Percentiles rank a stretch among this genome's conserved stretches.
Evolutionary conservation across 2,797 vertebrate species (phyloP).

Genomic region (Phrynocephalus vlangalii): DNA sequence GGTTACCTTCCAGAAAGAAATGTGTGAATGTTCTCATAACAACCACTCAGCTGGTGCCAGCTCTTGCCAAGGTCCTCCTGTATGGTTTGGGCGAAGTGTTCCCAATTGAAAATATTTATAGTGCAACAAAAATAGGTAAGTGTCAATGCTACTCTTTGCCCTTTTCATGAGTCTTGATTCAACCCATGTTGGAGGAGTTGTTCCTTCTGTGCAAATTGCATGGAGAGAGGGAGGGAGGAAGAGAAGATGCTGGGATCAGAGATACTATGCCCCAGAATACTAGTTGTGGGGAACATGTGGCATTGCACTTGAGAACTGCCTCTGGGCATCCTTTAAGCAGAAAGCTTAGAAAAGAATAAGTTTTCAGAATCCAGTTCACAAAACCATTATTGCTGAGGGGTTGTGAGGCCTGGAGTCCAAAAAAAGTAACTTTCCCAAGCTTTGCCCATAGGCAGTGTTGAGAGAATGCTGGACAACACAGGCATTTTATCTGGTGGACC

Average conservation of each 20-base stretch:
- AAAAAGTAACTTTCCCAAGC: too few species aligned
- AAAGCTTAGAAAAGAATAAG: too few species aligned
- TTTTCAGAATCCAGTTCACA: too few species aligned
- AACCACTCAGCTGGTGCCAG: slow-evolving; percentile 96
- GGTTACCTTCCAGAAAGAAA: slow-evolving; percentile 84
- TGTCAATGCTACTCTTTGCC: not conserved
- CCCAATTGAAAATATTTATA: slow-evolving; percentile 98
- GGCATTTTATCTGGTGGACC: not conserved
- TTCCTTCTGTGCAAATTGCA: not conserved
- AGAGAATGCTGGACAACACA: not conserved
- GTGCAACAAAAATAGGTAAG: slow-evolving; percentile 97
- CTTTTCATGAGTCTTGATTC: not conserved
- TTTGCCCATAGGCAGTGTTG: not conserved
- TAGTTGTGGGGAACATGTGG: not conserved
- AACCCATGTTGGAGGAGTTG: not conserved
- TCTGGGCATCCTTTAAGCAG: too few species aligned
- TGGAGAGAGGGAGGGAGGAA: not conserved
- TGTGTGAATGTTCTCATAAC: slow-evolving; percentile 98
- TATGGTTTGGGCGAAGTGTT: slow-evolving; percentile 96
- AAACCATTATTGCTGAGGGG: too few species aligned
- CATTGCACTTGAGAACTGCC: too few species aligned
- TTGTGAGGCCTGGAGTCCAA: too few species aligned
- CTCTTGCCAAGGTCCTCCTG: slow-evolving; percentile 95
- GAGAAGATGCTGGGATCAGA: not conserved
- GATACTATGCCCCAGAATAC: not conserved